Evolutionary conservation across 2,888 invertebrate genomes (phyloP).

Genomic region (Caenorhabditis macrosperma): DNA sequence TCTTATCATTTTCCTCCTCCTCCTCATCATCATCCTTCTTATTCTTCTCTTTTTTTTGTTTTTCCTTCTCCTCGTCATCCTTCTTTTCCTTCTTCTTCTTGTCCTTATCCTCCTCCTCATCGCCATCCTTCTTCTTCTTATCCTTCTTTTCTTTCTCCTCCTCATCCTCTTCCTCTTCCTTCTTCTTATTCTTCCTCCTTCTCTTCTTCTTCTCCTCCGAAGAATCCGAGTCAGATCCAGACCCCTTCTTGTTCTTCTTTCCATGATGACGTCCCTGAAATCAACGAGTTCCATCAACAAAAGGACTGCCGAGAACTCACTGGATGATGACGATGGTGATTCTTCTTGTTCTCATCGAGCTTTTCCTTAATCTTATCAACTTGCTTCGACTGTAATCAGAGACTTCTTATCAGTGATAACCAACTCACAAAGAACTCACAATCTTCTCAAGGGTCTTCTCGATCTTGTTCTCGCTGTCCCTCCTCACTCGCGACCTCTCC

Average conservation of each 20-base stretch:
- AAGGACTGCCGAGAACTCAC: too few relatives aligned
- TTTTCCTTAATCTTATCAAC: slow-evolving; percentile 44
- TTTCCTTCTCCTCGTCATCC: slow-evolving; percentile 14
- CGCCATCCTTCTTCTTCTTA: background rate
- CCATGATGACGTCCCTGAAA: slow-evolving; percentile 33
- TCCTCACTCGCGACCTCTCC: slow-evolving; percentile 15
- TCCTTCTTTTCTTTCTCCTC: slow-evolving; percentile 12
- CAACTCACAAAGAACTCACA: slow-evolving; percentile 21
- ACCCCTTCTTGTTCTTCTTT: slow-evolving; percentile 17
- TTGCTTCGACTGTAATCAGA: slow-evolving; percentile 18
- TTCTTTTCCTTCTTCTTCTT: slow-evolving; percentile 16
- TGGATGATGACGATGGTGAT: background rate
- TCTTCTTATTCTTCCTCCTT: slow-evolving; percentile 17
- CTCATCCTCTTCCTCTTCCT: slow-evolving; percentile 20
- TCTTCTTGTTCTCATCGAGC: slow-evolving; percentile 28
- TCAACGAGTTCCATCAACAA: too few relatives aligned
- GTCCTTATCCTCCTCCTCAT: background rate
- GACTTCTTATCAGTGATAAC: too few relatives aligned
- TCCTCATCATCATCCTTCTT: slow-evolving; percentile 11
- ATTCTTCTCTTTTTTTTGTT: slow-evolving; percentile 9
- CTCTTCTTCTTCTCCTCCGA: slow-evolving; percentile 27
- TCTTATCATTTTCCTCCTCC: slow-evolving; percentile 12
- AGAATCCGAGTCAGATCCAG: slow-evolving; percentile 29
- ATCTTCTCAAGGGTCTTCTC: slow-evolving; percentile 29
- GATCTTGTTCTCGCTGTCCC: slow-evolving; percentile 26